Base-by-base conservation (phyloP, 2,113 vertebrate species). In the Melanerpes aurifrons region DNA sequence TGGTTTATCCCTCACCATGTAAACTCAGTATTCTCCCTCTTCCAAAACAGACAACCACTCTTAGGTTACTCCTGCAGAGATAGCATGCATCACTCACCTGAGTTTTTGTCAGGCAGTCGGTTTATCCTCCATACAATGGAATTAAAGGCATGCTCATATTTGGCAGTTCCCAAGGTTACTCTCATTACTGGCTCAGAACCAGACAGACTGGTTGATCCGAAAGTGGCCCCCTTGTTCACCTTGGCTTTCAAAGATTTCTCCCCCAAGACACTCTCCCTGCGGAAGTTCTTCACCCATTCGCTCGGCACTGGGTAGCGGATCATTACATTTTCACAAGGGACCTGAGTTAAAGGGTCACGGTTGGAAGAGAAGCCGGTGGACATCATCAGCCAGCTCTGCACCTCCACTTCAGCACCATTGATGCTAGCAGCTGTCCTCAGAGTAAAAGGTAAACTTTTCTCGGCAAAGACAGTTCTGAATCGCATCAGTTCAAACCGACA, bases 381-480 rank as follows among this genome's bases (percentile, higher is more conserved):
- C 98, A 99, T 98, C 91, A 98, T 96, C 76, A 99, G 96, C 98
- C 98, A 99, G 87, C 98, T 99, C 97, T 99, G 98, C n/a, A 99
- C 94, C 83, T 98, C 98, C 92, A 99, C 98, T 93, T 99, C 98
- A 0, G 98, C 98, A 63, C 98, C 98, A 4, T 80, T 97, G 89
- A 99, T 96, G 56, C 97, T 98, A 14, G 98, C 98, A 8, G 97
- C 97, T 0, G 98, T 98, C 97, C 98, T 98, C 78, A 99, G 96
- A 2, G 98, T 98, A 96, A 99, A 99, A 84, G 98, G 98, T 88
- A 98, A 97, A 35, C 96, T 98, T 91, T 98, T 98, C 92, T 99
- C 98, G 1, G 98, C 97, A 88, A 98, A 99, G 7, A 98, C 92
- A 2, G 98, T 98, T 91, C 97, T 96, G 91, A 99, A 99, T 22